Evolutionary conservation across 2,888 invertebrate species (phyloP), one percentile per base, ranked within the genome.

Genomic region (Acanthacorydalis orientalis): DNA sequence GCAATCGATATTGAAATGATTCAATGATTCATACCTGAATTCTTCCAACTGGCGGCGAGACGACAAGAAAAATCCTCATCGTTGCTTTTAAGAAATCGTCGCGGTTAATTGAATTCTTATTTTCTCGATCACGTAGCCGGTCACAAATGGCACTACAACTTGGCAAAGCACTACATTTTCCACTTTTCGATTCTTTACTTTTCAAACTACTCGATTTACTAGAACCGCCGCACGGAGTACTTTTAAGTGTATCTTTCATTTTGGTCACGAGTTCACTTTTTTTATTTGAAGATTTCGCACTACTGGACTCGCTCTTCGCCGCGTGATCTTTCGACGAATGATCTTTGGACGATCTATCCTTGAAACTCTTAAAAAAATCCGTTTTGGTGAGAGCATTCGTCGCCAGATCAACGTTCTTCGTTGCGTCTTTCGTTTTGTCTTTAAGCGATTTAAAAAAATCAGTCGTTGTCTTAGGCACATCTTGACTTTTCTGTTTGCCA

Each of bases 61-160:
- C 81, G 50, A 80, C 79, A 56, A 81, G 67, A 60, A 81, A 81
- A 57, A 81, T 80, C 64, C 79, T 73, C 80, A 81, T 81, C 52
- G 81, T 79, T 47, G 80, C 80, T 55, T 78, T 76, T 51, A 80
- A 68, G 59, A 81, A 80, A 60, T 80, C 80, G 60, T 80, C 80
- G 48, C 77, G 72, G 57, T 74, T 75, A 51, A 63, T 57, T 37
- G 37, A 6, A 42, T 57, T 56, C 44, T 51, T 54, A 23, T 56
- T 57, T 48, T 58, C 59, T 57, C 54, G 52, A 49, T 49, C 32
- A 50, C 50, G 43, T n/a, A 43, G 32, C 31, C 31, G 23, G n/a
- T 43, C 43, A 31, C 43, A 43, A 31, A 43, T 43, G 11, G 31
- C 43, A 43, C 43, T 43, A 31, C 31, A 15, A 9, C 31, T 43